Conservation (phyloP, 2,888 invertebrate genomes). For the Eristalis arbustorum region DNA sequence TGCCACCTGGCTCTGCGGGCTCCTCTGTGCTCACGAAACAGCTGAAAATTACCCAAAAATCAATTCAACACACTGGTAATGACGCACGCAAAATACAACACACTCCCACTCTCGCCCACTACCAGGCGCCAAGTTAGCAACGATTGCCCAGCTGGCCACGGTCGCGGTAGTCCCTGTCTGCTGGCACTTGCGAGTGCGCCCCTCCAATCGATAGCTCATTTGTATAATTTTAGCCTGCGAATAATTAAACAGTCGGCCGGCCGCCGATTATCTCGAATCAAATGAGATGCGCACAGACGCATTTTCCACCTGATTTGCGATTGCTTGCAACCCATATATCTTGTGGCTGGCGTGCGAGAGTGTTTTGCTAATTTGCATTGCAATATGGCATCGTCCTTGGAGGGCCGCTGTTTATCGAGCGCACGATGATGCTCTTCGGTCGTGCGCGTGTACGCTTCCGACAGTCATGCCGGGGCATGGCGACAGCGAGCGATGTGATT, state of each 20-base stretch:
- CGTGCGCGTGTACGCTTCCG: background rate
- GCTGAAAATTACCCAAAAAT: background rate
- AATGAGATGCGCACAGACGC: slow-evolving; percentile 43
- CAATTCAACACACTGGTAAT: background rate
- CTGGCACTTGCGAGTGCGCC: background rate
- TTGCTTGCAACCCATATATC: slow-evolving; percentile 55
- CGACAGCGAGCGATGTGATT: background rate
- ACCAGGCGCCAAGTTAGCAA: too few species aligned
- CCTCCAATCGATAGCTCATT: slow-evolving; percentile 42
- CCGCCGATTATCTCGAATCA: slow-evolving; percentile 47
- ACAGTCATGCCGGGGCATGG: slow-evolving; percentile 12
- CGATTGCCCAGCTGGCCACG: slow-evolving; percentile 10
- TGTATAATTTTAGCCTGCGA: slow-evolving; percentile 28
- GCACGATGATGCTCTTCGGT: slow-evolving; percentile 17
- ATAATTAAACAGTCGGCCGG: slow-evolving; percentile 50
- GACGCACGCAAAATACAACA: background rate
- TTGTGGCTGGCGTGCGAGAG: slow-evolving; percentile 20
- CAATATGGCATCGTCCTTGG: slow-evolving; percentile 43
- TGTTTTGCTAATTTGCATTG: slow-evolving; percentile 60
- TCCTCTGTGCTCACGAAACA: background rate
- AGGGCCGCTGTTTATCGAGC: slow-evolving; percentile 51
- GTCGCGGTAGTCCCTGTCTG: too few species aligned
- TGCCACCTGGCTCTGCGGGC: background rate
- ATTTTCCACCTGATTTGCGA: slow-evolving; percentile 60
- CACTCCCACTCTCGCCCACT: background rate